Evolutionary conservation across 2,113 vertebrate genomes (phyloP).

Genomic region (Hippolais icterina): DNA sequence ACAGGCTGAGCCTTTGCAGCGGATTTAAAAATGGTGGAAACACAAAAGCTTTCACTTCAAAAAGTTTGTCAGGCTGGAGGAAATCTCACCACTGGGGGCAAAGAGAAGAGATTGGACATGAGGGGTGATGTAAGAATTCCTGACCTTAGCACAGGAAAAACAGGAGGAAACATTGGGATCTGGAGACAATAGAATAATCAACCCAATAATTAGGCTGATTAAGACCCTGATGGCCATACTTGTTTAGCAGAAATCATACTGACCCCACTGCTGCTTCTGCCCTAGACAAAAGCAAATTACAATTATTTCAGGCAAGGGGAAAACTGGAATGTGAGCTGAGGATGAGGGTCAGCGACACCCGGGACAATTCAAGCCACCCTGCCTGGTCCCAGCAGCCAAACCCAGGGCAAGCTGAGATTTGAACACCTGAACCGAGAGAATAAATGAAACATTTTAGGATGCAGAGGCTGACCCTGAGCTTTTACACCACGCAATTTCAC

Average conservation of each 20-base stretch:
- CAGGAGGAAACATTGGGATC: constrained; percentile 9
- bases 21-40: not conserved
- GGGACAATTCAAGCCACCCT: not conserved
- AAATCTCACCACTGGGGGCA: not conserved
- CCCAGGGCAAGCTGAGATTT: not conserved
- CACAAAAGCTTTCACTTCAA: not conserved
- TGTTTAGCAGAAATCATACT: not conserved
- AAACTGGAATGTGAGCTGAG: not conserved
- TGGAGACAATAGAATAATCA: constrained; percentile 31
- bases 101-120: not conserved
- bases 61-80: not conserved
- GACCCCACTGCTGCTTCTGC: not conserved
- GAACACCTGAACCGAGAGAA: not conserved
- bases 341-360: not conserved
- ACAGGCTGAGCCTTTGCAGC: not conserved
- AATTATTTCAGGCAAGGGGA: not conserved
- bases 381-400: not conserved
- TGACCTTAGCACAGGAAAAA: constrained; percentile 45
- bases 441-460: not conserved
- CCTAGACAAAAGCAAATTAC: not conserved
- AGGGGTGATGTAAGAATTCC: constrained; percentile 15
- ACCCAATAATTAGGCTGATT: not conserved
- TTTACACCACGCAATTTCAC: not conserved
- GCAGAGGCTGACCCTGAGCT: not conserved
- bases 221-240: not conserved